These are phyloP conservation scores for Coreoperca whiteheadi DNA, from an alignment of 2,113 vertebrate genomes.

Conservation along the genomic window DNA sequence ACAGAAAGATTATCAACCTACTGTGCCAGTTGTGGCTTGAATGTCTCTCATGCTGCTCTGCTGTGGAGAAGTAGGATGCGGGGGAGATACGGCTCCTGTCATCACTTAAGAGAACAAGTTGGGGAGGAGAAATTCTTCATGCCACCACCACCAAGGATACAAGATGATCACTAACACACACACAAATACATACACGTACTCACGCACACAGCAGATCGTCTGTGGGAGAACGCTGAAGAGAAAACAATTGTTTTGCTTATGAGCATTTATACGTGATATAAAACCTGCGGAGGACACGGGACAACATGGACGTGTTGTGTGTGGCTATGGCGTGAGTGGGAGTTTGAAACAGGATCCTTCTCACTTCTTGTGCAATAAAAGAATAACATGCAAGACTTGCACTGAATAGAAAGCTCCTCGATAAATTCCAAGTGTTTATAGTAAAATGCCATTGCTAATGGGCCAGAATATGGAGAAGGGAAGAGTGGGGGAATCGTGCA, in stretches of 20 bases:
- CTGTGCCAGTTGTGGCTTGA: constrained; percentile 57
- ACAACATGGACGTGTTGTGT: constrained; percentile 1
- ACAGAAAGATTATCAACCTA: constrained; percentile 20
- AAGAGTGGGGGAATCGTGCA: not conserved
- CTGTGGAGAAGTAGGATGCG: constrained; percentile 56
- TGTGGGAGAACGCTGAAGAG: constrained; percentile 53
- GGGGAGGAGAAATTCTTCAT: constrained; percentile 69
- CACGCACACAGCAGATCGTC: constrained; percentile 2
- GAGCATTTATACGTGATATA: constrained; percentile 37
- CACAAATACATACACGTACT: constrained; percentile 3
- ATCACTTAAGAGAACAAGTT: constrained; percentile 67
- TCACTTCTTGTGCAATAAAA: constrained; percentile 76
- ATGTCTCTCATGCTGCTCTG: constrained; percentile 31
- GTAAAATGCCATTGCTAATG: constrained; percentile 70
- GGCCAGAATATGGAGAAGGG: constrained; percentile 36
- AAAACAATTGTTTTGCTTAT: constrained; percentile 64
- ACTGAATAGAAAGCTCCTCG: constrained; percentile 72
- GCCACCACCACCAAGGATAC: constrained; percentile 52
- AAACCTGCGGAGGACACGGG: constrained; percentile 14
- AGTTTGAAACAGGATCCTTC: constrained; percentile 67
- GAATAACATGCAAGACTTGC: constrained; percentile 75
- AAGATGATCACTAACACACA: constrained; percentile 48
- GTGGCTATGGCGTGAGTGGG: constrained; percentile 29
- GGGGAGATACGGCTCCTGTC: constrained; percentile 69
- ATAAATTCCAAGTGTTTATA: constrained; percentile 78